Evolutionary conservation across 2,888 invertebrate species (phyloP).

Genomic region (Hipparchia semele): DNA sequence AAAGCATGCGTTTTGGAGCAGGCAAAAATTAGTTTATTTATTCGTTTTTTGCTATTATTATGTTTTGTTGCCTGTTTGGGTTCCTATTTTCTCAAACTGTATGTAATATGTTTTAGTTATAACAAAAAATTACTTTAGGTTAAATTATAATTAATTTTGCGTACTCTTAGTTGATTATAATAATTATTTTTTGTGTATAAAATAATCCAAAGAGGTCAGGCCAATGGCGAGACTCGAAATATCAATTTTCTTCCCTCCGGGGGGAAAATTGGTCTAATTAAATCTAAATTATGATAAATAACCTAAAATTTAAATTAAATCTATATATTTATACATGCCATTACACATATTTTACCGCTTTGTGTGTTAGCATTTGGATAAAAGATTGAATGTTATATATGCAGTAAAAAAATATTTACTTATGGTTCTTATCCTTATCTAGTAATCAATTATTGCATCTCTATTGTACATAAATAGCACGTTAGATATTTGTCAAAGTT

Average conservation of each 20-base stretch:
- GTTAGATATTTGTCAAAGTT: neutral
- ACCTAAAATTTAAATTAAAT: no score
- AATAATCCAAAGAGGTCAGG: no score
- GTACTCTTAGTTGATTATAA: no score
- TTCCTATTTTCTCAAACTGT: neutral
- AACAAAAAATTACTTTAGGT: no score
- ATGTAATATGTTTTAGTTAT: no score
- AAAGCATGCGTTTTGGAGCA: neutral
- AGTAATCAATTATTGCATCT: neutral
- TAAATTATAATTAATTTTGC: no score
- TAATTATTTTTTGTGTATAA: no score
- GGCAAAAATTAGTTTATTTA: neutral
- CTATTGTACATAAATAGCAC: neutral
- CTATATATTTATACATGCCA: no score
- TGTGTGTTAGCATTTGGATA: neutral
- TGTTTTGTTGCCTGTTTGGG: neutral
- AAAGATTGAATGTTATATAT: neutral
- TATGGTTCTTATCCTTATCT: neutral
- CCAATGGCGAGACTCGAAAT: no score
- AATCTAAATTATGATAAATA: no score
- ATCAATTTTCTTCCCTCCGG: no score
- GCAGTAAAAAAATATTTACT: neutral
- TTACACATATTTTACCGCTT: neutral
- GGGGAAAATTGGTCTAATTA: no score
- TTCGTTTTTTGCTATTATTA: neutral